Evolutionary conservation across 1,140 invertebrate genomes (phyloP), one percentile per base, ranked within the genome.

Genomic region (Ganaspis sp.): DNA sequence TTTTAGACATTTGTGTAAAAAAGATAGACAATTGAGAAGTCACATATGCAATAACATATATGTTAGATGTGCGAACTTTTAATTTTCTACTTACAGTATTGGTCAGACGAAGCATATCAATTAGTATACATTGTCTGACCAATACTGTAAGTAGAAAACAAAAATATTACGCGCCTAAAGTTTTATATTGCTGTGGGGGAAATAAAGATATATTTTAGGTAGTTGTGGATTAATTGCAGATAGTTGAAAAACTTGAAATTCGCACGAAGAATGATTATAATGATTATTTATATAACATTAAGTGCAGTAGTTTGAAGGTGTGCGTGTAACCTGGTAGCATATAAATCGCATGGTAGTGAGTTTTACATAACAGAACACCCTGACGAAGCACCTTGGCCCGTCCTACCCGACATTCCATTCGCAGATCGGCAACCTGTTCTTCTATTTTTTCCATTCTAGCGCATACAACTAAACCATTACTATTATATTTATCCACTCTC

Each of bases 391-490:
- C 54, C 54, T 64, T 64, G 23, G 54, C 23, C 54, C 54, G 23
- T 64, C 54, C 54, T 64, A 64, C 54, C 29, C 54, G 54, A n/a
- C 54, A 64, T 64, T 64, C 26, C 54, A 64, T 64, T 64, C 23
- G 54, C 54, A 11, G 21, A 64, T 64, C 54, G 26, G 54, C 23
- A 64, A 64, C 23, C 54, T 64, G 54, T 64, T 64, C 23, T 15
- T 15, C 11, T 29, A 64, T 64, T 64, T 29, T 29, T 64, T 26
- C 23, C 6, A 29, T 29, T 5, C 19, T 11, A 6, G 4, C 4
- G 23, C 21, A 9, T 26, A 23, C 11, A 17, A 49, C 6, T n/a
- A n/a, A n/a, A n/a, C 53, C 53, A 54, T 26, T 23, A 26, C 54
- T 26, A 58, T 58, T 58, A 58, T n/a, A n/a, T 29, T 19, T 58